phyloP scores from a whole-genome alignment of 2,113 vertebrate genomes.

The Origma solitaria region DNA sequence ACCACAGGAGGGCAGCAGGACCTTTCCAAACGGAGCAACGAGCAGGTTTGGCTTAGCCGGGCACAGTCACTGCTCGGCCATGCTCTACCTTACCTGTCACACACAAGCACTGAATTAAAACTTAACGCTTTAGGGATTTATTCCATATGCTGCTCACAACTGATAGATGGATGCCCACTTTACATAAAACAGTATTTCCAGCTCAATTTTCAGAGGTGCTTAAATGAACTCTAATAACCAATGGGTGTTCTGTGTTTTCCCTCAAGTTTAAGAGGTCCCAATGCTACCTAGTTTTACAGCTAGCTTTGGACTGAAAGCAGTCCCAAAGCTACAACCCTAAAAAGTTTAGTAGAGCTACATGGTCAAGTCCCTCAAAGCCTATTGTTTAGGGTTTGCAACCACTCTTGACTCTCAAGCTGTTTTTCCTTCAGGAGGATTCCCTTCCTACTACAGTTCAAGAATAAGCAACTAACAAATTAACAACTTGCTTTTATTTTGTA shows the following conservation, averaged over 20 bases:
- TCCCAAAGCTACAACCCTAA: background rate
- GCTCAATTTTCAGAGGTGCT: background rate
- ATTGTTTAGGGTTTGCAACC: background rate
- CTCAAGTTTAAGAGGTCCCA: background rate
- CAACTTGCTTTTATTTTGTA: background rate
- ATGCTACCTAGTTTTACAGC: background rate
- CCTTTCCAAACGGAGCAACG: background rate
- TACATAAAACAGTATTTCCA: background rate
- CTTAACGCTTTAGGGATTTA: background rate
- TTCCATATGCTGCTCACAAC: rapidly evolving
- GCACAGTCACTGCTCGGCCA: background rate
- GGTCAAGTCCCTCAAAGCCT: background rate
- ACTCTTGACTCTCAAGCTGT: background rate
- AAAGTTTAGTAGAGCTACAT: background rate
- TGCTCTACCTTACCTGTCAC: background rate
- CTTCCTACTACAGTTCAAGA: background rate
- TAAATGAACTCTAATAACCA: background rate
- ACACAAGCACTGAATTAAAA: background rate
- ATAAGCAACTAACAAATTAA: background rate
- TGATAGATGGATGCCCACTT: rapidly evolving
- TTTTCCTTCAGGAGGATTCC: background rate
- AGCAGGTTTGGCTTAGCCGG: background rate
- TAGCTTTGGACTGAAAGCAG: background rate
- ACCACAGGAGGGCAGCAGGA: constrained; percentile 10
- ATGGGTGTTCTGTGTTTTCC: rapidly evolving